Evolutionary conservation across 1,140 invertebrate genomes (phyloP).

Genomic region (Trichonephila inaurata): DNA sequence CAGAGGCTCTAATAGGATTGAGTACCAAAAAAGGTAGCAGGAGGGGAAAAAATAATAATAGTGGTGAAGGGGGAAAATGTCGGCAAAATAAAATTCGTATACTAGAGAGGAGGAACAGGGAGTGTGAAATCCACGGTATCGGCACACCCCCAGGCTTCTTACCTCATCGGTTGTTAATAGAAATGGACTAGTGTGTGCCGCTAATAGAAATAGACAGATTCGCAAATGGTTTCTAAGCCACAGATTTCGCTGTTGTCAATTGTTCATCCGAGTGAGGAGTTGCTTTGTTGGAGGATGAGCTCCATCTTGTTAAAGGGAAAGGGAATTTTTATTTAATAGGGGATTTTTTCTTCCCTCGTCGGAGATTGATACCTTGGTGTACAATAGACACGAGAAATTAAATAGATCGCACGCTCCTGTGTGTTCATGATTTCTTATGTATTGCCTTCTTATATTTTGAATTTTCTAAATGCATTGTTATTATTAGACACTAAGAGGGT

Average conservation of each 20-base stretch:
- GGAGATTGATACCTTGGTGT: no score
- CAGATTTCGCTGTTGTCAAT: background rate
- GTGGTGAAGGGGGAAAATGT: background rate
- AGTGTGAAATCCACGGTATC: background rate
- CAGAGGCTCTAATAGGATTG: constrained; percentile 7
- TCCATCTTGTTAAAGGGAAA: background rate
- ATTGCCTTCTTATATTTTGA: no score
- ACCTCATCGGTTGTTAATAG: constrained; percentile 25
- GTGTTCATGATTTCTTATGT: no score
- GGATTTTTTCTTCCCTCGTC: background rate
- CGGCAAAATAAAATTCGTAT: constrained; percentile 8
- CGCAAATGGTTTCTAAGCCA: background rate
- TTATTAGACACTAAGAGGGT: no score
- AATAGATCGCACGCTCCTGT: no score
- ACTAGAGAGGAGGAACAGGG: background rate
- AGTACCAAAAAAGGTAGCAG: constrained; percentile 30
- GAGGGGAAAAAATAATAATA: background rate
- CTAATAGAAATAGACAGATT: background rate
- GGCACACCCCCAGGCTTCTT: constrained; percentile 3
- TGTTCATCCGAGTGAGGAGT: background rate
- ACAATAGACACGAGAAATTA: no score
- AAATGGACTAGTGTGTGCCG: background rate
- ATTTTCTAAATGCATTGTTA: no score
- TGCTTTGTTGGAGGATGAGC: background rate
- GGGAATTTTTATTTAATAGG: background rate